Evolutionary conservation across 1,140 invertebrate species (phyloP).

Genomic region (Cardiocondyla obscurior): DNA sequence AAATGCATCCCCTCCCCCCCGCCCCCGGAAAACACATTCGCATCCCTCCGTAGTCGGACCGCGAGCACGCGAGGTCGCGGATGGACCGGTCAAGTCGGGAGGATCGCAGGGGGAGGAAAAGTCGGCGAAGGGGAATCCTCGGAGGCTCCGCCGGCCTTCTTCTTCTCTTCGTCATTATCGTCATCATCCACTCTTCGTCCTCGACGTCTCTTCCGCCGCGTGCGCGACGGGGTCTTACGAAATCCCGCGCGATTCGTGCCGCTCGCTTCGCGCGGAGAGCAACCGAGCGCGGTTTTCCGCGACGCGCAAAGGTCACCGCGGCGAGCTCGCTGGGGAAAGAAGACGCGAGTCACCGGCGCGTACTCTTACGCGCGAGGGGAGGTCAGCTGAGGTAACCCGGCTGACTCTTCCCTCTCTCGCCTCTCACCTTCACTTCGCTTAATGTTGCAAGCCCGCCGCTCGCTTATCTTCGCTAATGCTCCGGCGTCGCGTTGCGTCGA

Average conservation of each 20-base stretch:
- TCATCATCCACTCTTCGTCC: constrained; percentile 67
- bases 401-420: constrained; percentile 67
- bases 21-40: neutral
- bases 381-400: constrained; percentile 71
- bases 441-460: constrained; percentile 69
- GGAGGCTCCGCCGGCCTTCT: constrained; percentile 52
- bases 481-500: constrained; percentile 31
- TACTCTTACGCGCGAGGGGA: constrained; percentile 68
- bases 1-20: no score
- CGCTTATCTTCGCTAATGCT: constrained; percentile 69
- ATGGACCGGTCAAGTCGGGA: neutral
- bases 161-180: constrained; percentile 65
- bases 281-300: constrained; percentile 72
- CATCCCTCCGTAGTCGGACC: neutral
- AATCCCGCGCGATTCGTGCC: constrained; percentile 71
- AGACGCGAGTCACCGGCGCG: constrained; percentile 70
- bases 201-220: constrained; percentile 59
- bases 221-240: constrained; percentile 66
- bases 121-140: constrained; percentile 60
- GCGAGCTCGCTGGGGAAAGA: constrained; percentile 65
- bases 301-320: constrained; percentile 70
- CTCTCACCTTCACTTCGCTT: constrained; percentile 66
- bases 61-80: neutral
- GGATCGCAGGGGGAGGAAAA: neutral
- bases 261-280: constrained; percentile 67